Evolutionary conservation across 2,888 invertebrate genomes (phyloP).

Genomic region (Drosophila villosipedis): DNA sequence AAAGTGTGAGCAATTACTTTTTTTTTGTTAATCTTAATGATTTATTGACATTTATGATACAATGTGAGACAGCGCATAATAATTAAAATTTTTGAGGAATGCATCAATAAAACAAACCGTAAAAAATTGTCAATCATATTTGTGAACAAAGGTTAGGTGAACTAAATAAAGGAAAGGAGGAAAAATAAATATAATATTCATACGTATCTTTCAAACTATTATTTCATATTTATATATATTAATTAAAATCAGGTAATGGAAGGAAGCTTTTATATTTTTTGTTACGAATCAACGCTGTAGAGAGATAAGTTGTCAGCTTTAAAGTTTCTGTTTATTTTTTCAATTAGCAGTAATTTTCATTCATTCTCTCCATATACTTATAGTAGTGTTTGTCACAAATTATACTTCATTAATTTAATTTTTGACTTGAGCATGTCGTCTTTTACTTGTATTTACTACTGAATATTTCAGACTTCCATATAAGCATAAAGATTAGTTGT

Average conservation of each 20-base stretch:
- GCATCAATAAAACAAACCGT: not conserved
- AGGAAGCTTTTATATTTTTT: not conserved
- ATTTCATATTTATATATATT: not conserved
- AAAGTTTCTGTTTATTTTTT: not conserved
- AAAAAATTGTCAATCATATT: not conserved
- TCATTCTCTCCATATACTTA: not conserved
- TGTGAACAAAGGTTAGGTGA: not conserved
- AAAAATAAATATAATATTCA: not conserved
- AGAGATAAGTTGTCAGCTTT: not conserved
- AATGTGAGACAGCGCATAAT: not conserved
- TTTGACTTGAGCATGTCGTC: not conserved
- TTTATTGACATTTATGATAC: not conserved
- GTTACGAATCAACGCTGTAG: not conserved
- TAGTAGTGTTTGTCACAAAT: not conserved
- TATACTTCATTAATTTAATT: not conserved
- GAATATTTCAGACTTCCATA: not conserved
- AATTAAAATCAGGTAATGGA: not conserved
- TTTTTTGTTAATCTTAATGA: not conserved
- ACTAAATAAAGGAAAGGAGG: not conserved
- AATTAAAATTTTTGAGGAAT: not conserved
- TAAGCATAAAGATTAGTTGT: no score
- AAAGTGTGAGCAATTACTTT: not conserved
- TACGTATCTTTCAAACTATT: not conserved
- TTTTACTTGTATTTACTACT: not conserved
- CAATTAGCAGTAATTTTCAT: not conserved